Base-by-base conservation (phyloP, 2,888 invertebrate species). In the Lithophane ornitopus region DNA sequence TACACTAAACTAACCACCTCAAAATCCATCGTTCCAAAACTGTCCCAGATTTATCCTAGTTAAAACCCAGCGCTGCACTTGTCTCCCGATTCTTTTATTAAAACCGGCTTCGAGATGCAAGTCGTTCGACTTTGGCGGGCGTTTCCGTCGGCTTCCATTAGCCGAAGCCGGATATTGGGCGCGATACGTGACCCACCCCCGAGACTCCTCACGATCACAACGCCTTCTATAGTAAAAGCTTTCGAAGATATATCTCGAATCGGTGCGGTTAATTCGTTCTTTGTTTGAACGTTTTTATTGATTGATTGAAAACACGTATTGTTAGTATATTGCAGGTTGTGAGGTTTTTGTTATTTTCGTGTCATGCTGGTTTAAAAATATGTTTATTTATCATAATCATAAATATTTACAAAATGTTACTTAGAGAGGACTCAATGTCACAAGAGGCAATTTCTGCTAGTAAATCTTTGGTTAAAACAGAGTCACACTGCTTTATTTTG, bases 91-190 rank as follows among this genome's bases (percentile, higher is more conserved):
- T 77, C 76, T 84, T 85, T 86, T 86, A 82, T 76, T 84, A 79
- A 82, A 82, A 82, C 78, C 56, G n/a, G 63, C 56, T 82, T 75
- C 70, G 65, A 76, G 68, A 76, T 82, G 82, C 77, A 78, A 74
- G 80, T 83, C 84, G 74, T 82, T 81, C 76, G 78, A 56, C 84
- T 84, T 77, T 63, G 70, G 77, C 80, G 68, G 77, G 74, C 78
- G 86, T 80, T 88, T 89, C 88, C 89, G 85, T 66, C 74, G 80
- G 76, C 70, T 80, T 88, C 88, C 87, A 89, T 89, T 88, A 89
- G 86, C 70, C 62, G 54, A 61, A 65, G 78, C 87, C 88, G 88
- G 88, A 88, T 88, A 88, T 88, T 88, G 85, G 74, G 66, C 78
- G 75, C 81, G 83, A 82, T 88, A 88, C 88, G 87, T 88, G 88